These are phyloP conservation scores for Ametastegia equiseti DNA, from an alignment of 2,888 invertebrate species.

Conservation along the genomic window DNA sequence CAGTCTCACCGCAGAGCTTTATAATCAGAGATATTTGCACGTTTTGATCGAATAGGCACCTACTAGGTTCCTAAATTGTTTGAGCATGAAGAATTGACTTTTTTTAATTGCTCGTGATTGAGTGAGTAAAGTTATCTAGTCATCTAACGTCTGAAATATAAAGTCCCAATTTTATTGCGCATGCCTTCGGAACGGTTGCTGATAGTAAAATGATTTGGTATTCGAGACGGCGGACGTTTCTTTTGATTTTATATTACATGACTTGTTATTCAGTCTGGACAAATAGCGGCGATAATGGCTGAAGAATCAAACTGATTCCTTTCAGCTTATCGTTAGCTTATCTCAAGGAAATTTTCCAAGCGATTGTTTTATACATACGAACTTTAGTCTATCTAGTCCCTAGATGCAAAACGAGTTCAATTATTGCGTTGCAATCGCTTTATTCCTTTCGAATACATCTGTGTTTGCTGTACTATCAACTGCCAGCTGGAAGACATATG, in stretches of 20 bases:
- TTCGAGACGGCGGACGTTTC: not conserved
- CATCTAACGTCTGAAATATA: slow-evolving; percentile 3
- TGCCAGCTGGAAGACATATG: not conserved
- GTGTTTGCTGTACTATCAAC: not conserved
- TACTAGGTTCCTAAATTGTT: not conserved
- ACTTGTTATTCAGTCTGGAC: not conserved
- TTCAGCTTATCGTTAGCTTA: too few relatives aligned
- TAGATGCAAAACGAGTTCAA: not conserved
- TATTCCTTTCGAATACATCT: not conserved
- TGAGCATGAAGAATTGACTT: slow-evolving; percentile 1
- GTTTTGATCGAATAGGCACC: slow-evolving; percentile 63
- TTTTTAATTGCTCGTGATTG: slow-evolving; percentile 6
- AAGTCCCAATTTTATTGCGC: not conserved
- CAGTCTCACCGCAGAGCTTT: slow-evolving; percentile 77
- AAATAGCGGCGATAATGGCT: not conserved
- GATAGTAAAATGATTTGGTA: not conserved
- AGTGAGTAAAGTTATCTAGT: slow-evolving; percentile 31
- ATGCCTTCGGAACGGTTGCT: not conserved
- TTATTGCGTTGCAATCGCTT: not conserved
- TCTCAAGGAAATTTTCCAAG: not conserved
- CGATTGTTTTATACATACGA: not conserved
- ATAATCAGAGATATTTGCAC: slow-evolving; percentile 73
- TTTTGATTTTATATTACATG: not conserved
- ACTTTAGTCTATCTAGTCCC: not conserved
- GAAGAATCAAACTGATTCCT: too few relatives aligned